phyloP scores from a whole-genome alignment of 2,113 vertebrate genomes.

The Talpa occidentalis region DNA sequence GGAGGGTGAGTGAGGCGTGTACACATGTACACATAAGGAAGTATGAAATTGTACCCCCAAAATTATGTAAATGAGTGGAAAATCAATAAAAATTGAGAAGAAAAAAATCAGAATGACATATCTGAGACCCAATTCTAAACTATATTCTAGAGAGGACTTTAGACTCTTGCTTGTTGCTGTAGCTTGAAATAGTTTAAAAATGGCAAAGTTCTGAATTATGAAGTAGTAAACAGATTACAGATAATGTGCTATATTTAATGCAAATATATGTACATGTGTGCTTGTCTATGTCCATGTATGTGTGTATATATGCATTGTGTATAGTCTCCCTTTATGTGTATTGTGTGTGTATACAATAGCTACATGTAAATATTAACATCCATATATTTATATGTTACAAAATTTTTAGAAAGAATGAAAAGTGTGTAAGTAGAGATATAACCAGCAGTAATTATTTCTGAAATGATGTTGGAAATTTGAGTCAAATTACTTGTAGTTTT shows the following conservation, averaged over 20 bases:
- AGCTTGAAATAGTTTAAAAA: neutral
- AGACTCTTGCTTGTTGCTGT: neutral
- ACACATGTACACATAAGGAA: too few species aligned
- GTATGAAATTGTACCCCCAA: too few species aligned
- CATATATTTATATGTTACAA: neutral
- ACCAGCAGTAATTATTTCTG: neutral
- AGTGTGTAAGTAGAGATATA: neutral
- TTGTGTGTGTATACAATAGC: neutral
- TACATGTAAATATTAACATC: neutral
- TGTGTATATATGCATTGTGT: neutral
- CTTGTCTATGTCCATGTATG: neutral
- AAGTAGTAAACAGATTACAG: neutral
- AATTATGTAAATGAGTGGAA: too few species aligned
- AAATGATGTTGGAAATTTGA: neutral
- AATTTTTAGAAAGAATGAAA: constrained; percentile 18
- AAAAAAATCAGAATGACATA: neutral
- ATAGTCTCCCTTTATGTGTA: neutral
- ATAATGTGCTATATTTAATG: neutral
- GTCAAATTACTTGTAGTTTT: neutral
- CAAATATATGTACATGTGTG: neutral
- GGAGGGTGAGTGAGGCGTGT: too few species aligned
- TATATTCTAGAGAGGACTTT: neutral
- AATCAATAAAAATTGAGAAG: too few species aligned
- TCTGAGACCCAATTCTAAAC: neutral
- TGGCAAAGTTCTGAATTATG: neutral